These are phyloP conservation scores for Rhagoletis zephyria DNA, from an alignment of 1,140 invertebrate genomes.

Conservation along the genomic window DNA sequence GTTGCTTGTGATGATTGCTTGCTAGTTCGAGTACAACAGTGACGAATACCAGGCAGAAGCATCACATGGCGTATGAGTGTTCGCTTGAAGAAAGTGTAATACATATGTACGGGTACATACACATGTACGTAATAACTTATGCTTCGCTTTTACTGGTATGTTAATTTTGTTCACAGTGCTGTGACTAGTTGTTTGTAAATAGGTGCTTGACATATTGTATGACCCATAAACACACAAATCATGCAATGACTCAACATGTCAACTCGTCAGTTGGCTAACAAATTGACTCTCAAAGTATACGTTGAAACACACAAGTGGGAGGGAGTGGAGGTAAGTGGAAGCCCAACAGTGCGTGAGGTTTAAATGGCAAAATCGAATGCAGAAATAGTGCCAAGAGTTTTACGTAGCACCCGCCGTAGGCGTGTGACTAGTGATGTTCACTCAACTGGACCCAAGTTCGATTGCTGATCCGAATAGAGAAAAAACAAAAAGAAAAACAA, in stretches of 20 bases:
- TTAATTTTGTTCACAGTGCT: not conserved
- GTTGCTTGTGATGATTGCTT: not conserved
- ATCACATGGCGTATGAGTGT: not conserved
- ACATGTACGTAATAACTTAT: not conserved
- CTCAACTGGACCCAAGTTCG: too few species aligned
- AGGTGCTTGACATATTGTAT: constrained; percentile 44
- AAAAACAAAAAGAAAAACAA: too few species aligned
- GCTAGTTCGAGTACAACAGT: not conserved
- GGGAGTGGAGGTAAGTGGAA: not conserved
- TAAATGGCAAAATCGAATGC: not conserved
- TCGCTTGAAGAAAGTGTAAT: not conserved
- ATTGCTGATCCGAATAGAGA: too few species aligned
- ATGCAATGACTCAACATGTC: constrained; percentile 24
- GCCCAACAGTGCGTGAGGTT: not conserved
- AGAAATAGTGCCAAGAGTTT: not conserved
- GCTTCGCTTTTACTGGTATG: not conserved
- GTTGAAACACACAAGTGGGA: not conserved
- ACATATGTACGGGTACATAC: too few species aligned
- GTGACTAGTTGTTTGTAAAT: not conserved
- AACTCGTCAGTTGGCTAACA: constrained; percentile 29
- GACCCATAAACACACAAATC: constrained; percentile 50
- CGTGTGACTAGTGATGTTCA: too few species aligned
- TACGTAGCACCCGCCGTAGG: too few species aligned
- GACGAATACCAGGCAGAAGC: not conserved
- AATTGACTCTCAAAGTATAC: not conserved